These are phyloP conservation scores for Chloroceryle aenea DNA, from an alignment of 2,113 vertebrate genomes.

Conservation along the genomic window DNA sequence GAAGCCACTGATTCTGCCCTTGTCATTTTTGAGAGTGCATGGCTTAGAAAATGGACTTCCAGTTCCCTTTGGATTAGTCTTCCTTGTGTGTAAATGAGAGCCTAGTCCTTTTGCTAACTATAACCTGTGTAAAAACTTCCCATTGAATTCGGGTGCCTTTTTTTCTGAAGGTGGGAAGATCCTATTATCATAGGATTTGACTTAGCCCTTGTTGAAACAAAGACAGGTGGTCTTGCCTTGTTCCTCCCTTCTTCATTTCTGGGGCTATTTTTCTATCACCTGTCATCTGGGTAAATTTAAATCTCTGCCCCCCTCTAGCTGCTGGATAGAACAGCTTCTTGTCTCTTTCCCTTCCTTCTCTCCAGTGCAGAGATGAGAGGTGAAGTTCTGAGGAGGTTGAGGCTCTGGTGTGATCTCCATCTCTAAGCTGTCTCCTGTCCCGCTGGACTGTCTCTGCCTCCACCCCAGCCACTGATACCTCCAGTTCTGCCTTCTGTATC, in stretches of 20 bases:
- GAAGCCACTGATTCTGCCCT: background rate
- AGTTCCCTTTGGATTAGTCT: background rate
- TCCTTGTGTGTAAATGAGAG: background rate
- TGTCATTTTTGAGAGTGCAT: background rate
- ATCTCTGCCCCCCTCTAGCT: conserved; percentile 40
- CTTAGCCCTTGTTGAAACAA: background rate
- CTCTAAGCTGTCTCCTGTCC: background rate
- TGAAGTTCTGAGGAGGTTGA: background rate
- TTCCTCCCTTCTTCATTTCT: background rate
- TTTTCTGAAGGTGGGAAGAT: background rate
- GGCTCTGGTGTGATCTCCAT: background rate
- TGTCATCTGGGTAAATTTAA: background rate
- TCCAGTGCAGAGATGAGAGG: background rate
- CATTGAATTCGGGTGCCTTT: rapidly evolving
- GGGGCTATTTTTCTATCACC: background rate
- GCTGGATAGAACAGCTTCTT: background rate
- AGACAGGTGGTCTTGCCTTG: background rate
- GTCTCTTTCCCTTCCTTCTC: background rate
- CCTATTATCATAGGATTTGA: background rate
- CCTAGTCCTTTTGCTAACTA: background rate
- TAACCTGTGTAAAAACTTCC: background rate
- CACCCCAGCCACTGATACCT: background rate
- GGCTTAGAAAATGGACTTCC: background rate
- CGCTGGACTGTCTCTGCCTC: background rate
- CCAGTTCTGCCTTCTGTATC: background rate